Base-by-base conservation (phyloP, 2,888 invertebrate species). In the Polyommatus iphigenia region DNA sequence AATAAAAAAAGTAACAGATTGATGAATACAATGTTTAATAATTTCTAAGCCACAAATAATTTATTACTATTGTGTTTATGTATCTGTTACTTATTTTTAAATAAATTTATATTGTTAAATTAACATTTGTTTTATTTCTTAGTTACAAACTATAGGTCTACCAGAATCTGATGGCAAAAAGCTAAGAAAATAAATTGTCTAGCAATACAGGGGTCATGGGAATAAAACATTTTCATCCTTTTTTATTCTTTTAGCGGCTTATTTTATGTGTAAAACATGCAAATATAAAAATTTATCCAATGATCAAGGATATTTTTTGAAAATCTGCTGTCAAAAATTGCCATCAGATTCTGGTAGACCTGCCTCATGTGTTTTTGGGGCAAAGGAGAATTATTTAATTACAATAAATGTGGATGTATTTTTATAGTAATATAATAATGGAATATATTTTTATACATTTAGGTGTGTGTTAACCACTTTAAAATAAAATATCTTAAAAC, bases 1-100 rank as follows among this genome's bases (percentile, higher is more conserved):
- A 24, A 62, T 10, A 24, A 46, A 46, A 46, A 3, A 24, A 62
- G n/a, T 50, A 32, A 62, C 29, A 76, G 59, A 10, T 18, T 29
- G 59, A 57, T 76, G 41, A 41, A 29, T 46, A 41, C 59, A 62
- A 59, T 62, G 67, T 79, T 54, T 78, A 76, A 76, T 77, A 41
- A 78, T 76, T 79, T 79, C 7, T 59, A 24, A 24, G 62, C 62
- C 6, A 67, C 67, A 67, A 29, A 67, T 32, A 5, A 29, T 67
- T 29, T 13, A 15, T 8, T 3, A 24, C 0, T 29, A 32, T 6
- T 67, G 67, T 67, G 29, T 29, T 67, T 29, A 67, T 4, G 5
- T 4, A 2, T 15, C 67, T 67, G 29, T 67, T 67, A 18, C 67
- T 6, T 67, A 67, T 67, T 67, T 24, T 24, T 67, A 15, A 67